These are phyloP conservation scores for Pedicia rivosa DNA, from an alignment of 2,888 invertebrate species.

Conservation along the genomic window DNA sequence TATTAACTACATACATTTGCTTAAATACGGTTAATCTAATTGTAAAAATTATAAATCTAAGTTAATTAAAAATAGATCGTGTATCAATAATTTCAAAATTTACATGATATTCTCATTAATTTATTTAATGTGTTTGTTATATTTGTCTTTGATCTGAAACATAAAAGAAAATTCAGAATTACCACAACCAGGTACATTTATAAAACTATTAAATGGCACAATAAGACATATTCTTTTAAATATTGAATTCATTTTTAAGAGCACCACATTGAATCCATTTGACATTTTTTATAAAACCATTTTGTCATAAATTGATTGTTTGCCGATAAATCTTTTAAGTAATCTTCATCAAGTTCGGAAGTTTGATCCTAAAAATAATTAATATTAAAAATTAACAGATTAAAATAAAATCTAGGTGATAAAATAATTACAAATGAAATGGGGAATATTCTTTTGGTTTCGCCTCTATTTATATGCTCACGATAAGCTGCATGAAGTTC, in stretches of 20 bases:
- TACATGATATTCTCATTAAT: too few species aligned
- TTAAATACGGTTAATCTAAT: too few species aligned
- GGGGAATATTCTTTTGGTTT: constrained; percentile 71
- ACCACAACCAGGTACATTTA: too few species aligned
- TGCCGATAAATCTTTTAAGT: constrained; percentile 38
- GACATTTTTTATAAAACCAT: constrained; percentile 87
- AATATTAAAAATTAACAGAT: neutral
- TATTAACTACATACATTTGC: too few species aligned
- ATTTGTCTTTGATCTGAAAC: too few species aligned
- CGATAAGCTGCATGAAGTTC: constrained; percentile 50
- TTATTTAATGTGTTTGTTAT: too few species aligned
- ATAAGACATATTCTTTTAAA: too few species aligned
- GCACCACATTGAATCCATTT: constrained; percentile 66
- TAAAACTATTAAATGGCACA: neutral
- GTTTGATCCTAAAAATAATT: constrained; percentile 16
- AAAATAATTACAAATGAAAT: constrained; percentile 36
- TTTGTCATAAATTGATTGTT: constrained; percentile 58
- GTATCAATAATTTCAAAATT: too few species aligned
- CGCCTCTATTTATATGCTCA: constrained; percentile 67
- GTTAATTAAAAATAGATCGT: too few species aligned
- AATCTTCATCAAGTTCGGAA: constrained; percentile 18
- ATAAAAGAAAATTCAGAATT: too few species aligned
- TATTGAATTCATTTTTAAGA: too few species aligned
- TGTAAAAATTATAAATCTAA: too few species aligned
- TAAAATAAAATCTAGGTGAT: constrained; percentile 7